Evolutionary conservation across 2,797 vertebrate species (phyloP), one percentile per base, ranked within the genome.

Genomic region (Dallia pectoralis): DNA sequence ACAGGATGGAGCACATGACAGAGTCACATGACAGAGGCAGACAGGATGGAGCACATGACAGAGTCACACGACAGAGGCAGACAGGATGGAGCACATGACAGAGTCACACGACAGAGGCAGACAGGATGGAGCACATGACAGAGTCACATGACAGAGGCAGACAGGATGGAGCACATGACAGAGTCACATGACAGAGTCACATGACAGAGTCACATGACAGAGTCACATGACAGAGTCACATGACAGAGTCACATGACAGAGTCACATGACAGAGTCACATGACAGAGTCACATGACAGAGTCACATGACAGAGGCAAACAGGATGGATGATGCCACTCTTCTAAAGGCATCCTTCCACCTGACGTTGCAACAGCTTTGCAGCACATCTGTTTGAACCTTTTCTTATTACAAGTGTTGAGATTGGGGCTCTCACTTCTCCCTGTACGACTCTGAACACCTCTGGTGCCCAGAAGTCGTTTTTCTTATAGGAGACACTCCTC

Each of bases 371-470:
- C 83, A 87, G 84, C 78, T 88, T 86, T 84, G 79, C 82, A 40
- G 79, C 85, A 86, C 87, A 93, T 91, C 91, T 91, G 89, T 88
- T 86, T 84, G 76, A 85, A 87, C 84, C 81, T 86, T 87, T 89
- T n/a, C 82, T 86, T 86, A 89, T 88, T 81, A 88, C 75, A 77
- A 81, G 77, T 77, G 79, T 85, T 86, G 78, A 82, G 81, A 90
- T 89, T 85, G 87, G 87, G 85, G 82, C 79, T 85, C 83, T 77
- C 75, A 70, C 48, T 36, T 70, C 78, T 83, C 74, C 75, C 62
- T 18, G 30, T 77, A 70, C 71, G 70, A 76, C 62, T 82, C 72
- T 44, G 40, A 44, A 44, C 40, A 44, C 14, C 40, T 84, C 68
- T 72, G 72, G 81, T 64, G 77, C 86, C 78, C 29, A 70, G 67